These are phyloP conservation scores for Brachionichthys hirsutus DNA, from an alignment of 2,113 vertebrate genomes.

Conservation along the genomic window DNA sequence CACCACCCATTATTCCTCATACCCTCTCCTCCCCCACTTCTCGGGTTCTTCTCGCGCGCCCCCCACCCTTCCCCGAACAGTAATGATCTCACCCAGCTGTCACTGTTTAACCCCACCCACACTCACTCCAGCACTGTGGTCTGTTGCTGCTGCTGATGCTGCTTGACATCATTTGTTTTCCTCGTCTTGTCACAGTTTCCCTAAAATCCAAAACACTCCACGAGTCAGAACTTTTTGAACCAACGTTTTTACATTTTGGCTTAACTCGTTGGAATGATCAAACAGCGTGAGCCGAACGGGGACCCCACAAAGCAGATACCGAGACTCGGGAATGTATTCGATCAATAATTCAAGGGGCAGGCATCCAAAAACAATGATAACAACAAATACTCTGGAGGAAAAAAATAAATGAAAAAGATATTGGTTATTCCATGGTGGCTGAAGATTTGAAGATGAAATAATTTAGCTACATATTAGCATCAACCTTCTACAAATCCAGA, in stretches of 20 bases:
- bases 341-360: too few species aligned
- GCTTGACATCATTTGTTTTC: slow-evolving; percentile 63
- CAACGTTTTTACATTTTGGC: neutral
- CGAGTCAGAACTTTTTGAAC: slow-evolving; percentile 13
- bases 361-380: too few species aligned
- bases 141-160: slow-evolving; percentile 22
- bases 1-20: slow-evolving; percentile 39
- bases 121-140: slow-evolving; percentile 18
- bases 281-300: too few species aligned
- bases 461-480: neutral
- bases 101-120: slow-evolving; percentile 64
- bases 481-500: neutral
- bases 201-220: slow-evolving; percentile 35
- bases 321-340: too few species aligned
- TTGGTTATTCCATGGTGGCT: neutral
- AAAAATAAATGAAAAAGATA: too few species aligned
- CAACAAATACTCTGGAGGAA: too few species aligned
- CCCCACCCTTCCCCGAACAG: slow-evolving; percentile 29
- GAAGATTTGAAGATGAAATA: slow-evolving; percentile 5
- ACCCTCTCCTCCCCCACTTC: slow-evolving; percentile 32
- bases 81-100: slow-evolving; percentile 73
- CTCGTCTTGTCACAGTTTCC: slow-evolving; percentile 42
- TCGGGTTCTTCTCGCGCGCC: slow-evolving; percentile 9
- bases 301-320: too few species aligned
- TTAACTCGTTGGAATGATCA: neutral